Base-by-base conservation (phyloP, 2,888 invertebrate species). In the Amblyjoppa proteus region DNA sequence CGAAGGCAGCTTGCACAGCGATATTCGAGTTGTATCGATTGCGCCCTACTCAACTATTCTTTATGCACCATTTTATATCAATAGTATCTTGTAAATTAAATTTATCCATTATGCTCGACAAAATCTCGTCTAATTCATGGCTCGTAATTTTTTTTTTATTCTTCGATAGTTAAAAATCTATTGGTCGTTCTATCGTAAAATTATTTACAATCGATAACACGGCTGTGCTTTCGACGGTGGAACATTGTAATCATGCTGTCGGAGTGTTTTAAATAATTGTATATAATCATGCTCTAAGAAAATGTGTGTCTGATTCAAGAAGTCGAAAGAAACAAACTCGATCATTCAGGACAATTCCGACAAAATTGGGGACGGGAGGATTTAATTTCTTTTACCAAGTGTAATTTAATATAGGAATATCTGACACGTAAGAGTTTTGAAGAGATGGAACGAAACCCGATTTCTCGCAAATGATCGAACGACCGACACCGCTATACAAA, bases 371-470 rank as follows among this genome's bases (percentile, higher is more conserved):
- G 9, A 31, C 41, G 58, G 74, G n/a, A 78, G 28, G 31, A 61
- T 6, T 64, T 20, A 5, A 20, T 80, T 80, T 83, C 61, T 49
- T 41, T 53, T n/a, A 70, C 25, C 53, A 71, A 53, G 49, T 66
- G 73, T 58, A 71, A 69, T 78, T 31, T 28, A 45, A 74, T 83
- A 78, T 56, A 79, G 81, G 84, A 70, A 90, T 93, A 93, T 93
- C 93, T 93, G 94, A 94, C 94, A 92, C 89, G 92, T 93, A 93
- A 94, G 94, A 94, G 94, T 94, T 94, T 94, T 94, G 93, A 93
- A 86, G 83, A 90, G 85, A 82, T 76, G 53, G 51, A 76, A 76
- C 49, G 38, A 75, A 87, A 77, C 84, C 41, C 69, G 86, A 78
- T 74, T 70, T 76, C 28, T 78, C 41, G 69, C 69, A 64, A 85